Evolutionary conservation across 1,140 invertebrate genomes (phyloP).

Genomic region (Nebria ingens): DNA sequence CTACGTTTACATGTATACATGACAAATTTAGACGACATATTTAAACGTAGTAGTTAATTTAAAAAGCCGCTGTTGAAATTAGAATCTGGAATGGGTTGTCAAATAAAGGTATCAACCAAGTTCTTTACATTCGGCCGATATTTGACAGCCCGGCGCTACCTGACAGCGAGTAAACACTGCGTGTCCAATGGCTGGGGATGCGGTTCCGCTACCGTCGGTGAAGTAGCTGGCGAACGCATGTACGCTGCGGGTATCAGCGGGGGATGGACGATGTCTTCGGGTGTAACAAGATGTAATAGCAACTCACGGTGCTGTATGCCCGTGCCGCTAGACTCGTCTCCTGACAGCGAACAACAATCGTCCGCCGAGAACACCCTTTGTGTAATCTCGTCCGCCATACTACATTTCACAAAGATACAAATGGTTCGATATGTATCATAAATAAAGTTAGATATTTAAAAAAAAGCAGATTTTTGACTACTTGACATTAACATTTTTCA

Average conservation of each 20-base stretch:
- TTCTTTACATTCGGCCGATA: not conserved
- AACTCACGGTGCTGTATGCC: not conserved
- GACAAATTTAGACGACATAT: too few relatives aligned
- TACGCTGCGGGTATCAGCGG: not conserved
- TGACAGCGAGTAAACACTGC: not conserved
- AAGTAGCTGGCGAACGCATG: not conserved
- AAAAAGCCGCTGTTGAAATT: too few relatives aligned
- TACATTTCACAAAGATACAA: not conserved
- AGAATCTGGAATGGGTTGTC: not conserved
- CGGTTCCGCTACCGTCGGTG: not conserved
- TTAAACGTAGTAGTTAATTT: too few relatives aligned
- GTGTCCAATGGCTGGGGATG: not conserved
- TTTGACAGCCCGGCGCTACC: not conserved
- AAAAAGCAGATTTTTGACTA: too few relatives aligned
- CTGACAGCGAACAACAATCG: not conserved
- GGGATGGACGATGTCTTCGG: not conserved
- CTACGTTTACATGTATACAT: too few relatives aligned
- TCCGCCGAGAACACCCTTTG: not conserved
- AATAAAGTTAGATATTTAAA: too few relatives aligned
- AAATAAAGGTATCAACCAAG: not conserved
- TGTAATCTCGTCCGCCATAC: not conserved
- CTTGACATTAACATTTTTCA: too few relatives aligned
- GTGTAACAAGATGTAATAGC: not conserved
- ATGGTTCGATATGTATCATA: too few relatives aligned
- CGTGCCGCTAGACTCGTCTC: not conserved